Conservation (phyloP, 23 tunicate species). For the Halocynthia roretzi region DNA sequence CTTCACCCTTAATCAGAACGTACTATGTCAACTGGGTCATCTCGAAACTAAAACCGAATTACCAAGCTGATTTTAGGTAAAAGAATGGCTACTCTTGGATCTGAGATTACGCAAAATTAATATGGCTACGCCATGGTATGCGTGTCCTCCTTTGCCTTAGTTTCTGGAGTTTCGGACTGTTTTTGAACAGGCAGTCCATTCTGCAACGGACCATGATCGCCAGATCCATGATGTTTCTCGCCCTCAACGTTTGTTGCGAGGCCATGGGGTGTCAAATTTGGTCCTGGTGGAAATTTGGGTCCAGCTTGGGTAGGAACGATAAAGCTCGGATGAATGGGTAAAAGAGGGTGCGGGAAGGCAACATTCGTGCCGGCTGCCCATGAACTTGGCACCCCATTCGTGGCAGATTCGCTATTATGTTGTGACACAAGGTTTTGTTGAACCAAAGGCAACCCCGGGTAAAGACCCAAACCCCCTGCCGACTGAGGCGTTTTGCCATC, state of each 20-base stretch:
- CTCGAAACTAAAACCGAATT: no score
- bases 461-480: conserved; percentile 22
- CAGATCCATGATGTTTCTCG: conserved; percentile 9
- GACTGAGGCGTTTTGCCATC: conserved; percentile 24
- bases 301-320: conserved; percentile 1
- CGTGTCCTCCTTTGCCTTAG: conserved; percentile 9
- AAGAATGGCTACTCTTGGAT: no score
- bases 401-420: background rate
- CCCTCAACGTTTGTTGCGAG: background rate
- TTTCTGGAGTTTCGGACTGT: conserved; percentile 6
- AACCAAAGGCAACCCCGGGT: conserved; percentile 23
- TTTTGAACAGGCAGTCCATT: conserved; percentile 17
- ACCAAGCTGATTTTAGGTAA: no score
- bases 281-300: conserved; percentile 9
- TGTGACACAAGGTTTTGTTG: conserved; percentile 12
- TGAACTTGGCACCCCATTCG: conserved; percentile 9
- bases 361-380: conserved; percentile 27
- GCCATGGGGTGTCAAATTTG: conserved; percentile 13
- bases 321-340: conserved; percentile 8
- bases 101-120: no score
- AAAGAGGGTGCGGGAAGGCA: conserved; percentile 9
- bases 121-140: background rate
- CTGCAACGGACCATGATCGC: conserved; percentile 14
- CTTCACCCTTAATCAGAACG: no score
- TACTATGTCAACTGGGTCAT: no score